Base-by-base conservation (phyloP, 23 tunicate species). In the Trididemnum miniatum region DNA sequence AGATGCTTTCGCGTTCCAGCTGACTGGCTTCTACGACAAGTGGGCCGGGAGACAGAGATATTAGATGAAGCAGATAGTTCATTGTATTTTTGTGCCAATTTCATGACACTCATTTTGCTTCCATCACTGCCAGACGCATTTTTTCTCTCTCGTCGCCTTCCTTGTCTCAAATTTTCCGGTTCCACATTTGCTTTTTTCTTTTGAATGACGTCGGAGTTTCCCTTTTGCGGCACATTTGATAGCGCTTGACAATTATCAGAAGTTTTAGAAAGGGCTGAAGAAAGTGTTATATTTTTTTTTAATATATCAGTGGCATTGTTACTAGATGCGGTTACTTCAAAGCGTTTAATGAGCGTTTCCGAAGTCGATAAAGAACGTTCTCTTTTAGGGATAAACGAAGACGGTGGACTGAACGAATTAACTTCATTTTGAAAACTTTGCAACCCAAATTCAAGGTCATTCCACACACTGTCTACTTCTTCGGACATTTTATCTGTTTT, bases 391-490 rank as follows among this genome's bases (percentile, higher is more conserved):
- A n/a, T n/a, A n/a, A n/a, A n/a, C n/a, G n/a, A n/a, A n/a, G n/a
- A n/a, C n/a, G n/a, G n/a, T n/a, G n/a, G n/a, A n/a, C n/a, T n/a
- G n/a, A n/a, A n/a, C n/a, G n/a, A n/a, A n/a, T n/a, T n/a, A n/a
- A n/a, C n/a, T n/a, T n/a, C n/a, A n/a, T n/a, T n/a, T n/a, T n/a
- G n/a, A n/a, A n/a, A n/a, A n/a, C n/a, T n/a, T n/a, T n/a, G n/a
- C n/a, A n/a, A n/a, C n/a, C n/a, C n/a, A n/a, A n/a, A 4, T 67
- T 77, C 82, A 1, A 77, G 27, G 37, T 77, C 37, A 9, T 54
- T 18, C 82, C 82, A 77, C 3, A 77, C 67, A 28, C 40, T 24
- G 39, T 77, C 82, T 2, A 77, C 82, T 34, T 77, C 54, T 26
- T 52, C 82, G 12, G 82, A 77, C 66, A 77, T 52, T 37, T 77